Base-by-base conservation (phyloP, 2,888 invertebrate genomes). In the Lagria hirta region DNA sequence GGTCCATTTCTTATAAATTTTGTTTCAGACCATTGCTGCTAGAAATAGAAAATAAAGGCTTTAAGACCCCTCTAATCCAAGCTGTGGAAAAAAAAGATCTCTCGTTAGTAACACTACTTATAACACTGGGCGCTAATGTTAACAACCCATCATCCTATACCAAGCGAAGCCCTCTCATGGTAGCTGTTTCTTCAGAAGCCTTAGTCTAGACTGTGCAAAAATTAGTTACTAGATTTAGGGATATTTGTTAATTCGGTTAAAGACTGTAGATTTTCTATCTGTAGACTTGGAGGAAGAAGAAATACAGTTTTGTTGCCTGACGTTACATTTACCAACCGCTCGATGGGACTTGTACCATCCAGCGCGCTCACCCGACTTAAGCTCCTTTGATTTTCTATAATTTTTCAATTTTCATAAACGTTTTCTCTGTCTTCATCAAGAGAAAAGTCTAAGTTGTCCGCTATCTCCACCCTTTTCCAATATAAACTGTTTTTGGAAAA, bases 1-100 rank as follows among this genome's bases (percentile, higher is more conserved):
- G n/a, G n/a, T n/a, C n/a, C n/a, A 2, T 26, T 3, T 11, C 5
- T 6, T 12, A 2, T 16, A 12, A 20, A 17, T 4, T 23, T 38
- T 44, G 4, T 18, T 54, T 16, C 24, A 69, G 77, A 2, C 77
- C 78, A 0, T 61, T 66, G 7, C 61, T 80, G 33, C 58, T 79
- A 3, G 73, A 72, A 20, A 66, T 71, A 1, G 65, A 74, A 51
- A 78, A 77, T 57, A 68, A 57, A 42, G 74, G 72, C 32, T 74
- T 75, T 1, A 73, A 73, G 56, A 76, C 78, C 0, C 78, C 80
- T 1, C 70, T 80, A 20, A 70, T 75, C 3, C 75, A 75, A n/a
- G 77, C 78, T 2, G 69, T 76, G 3, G 68, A 72, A 40, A 72
- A 68, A 65, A 73, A 74, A 68, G 59, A 70, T 45, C 18, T 72